Evolutionary conservation across 2,113 vertebrate species (phyloP).

Genomic region (Hippocampus abdominalis): DNA sequence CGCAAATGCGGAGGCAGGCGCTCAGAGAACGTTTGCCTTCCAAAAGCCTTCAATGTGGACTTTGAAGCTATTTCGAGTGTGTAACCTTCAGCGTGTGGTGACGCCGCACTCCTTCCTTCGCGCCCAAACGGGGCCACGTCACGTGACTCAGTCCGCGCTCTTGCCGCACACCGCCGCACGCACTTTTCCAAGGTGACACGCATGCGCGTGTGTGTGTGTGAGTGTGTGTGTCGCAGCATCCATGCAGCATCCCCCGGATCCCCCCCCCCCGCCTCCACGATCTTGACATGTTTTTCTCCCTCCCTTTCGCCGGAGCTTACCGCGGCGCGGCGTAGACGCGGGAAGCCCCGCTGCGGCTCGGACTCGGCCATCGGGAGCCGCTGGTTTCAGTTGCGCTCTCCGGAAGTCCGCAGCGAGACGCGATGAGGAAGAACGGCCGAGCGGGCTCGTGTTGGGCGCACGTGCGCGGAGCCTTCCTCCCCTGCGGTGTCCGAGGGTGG

Average conservation of each 20-base stretch:
- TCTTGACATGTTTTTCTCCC: background rate
- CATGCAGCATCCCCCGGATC: conserved; percentile 31
- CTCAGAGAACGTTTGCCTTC: too few relatives aligned
- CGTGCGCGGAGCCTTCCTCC: conserved; percentile 54
- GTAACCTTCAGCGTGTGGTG: too few relatives aligned
- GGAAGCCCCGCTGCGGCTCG: conserved; percentile 77
- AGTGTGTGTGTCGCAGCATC: conserved; percentile 38
- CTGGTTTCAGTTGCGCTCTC: conserved; percentile 1
- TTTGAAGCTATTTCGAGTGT: too few relatives aligned
- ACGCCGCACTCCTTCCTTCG: too few relatives aligned
- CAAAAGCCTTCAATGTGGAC: too few relatives aligned
- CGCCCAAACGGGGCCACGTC: background rate
- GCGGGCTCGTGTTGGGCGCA: background rate
- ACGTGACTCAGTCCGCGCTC: conserved; percentile 4
- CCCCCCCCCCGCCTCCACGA: conserved; percentile 52
- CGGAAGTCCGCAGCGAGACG: conserved; percentile 47
- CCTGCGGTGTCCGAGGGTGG: conserved; percentile 64
- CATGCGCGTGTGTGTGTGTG: background rate
- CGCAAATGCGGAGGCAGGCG: too few relatives aligned
- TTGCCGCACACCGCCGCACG: background rate
- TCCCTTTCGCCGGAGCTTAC: conserved; percentile 74
- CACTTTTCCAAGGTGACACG: background rate
- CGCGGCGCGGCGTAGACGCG: conserved; percentile 83
- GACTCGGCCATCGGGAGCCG: conserved; percentile 80
- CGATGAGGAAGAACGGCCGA: background rate